Evolutionary conservation across 1,140 invertebrate genomes (phyloP), one percentile per base, ranked within the genome.

Genomic region (Popillia japonica): DNA sequence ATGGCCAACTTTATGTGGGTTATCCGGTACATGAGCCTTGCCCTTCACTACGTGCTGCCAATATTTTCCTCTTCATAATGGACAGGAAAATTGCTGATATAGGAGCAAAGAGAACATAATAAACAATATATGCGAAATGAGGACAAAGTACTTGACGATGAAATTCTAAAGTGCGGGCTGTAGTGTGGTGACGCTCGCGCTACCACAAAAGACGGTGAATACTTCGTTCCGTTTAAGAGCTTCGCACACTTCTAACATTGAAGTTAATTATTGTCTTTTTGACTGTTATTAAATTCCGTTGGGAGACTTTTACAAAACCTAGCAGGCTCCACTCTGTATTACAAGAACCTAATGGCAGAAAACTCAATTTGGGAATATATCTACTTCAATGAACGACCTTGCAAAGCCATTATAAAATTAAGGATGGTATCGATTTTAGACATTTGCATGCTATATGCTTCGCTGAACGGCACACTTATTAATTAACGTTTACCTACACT

Each of bases 1-100:
- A 44, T 74, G 72, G 20, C 72, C 72, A 74, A 74, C 72, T 74
- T 74, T 74, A 74, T 74, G 72, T 74, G 72, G 72, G 72, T 74
- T 74, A 74, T 74, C 34, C 17, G 72, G 72, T 34, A 44, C 41
- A 41, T 40, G 41, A 44, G 40, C 2, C 41, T 74, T 74, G 22
- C 20, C 72, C 72, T 74, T 74, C 72, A 34, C 61, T 14, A 22
- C 61, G 61, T 34, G 61, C 22, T 34, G 61, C 27, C 61, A 68
- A 68, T 68, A 64, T 68, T 68, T 68, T 68, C 61, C 61, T 22
- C 22, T 68, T 68, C 61, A 68, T 68, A 68, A 68, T 68, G 61
- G 22, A 68, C 22, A 68, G 61, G 61, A 68, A 68, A 68, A 68
- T 68, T 68, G 61, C 61, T 68, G 61, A 68, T 68, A 34, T 68